Base-by-base conservation (phyloP, 2,113 vertebrate species). In the Girardinichthys multiradiatus region DNA sequence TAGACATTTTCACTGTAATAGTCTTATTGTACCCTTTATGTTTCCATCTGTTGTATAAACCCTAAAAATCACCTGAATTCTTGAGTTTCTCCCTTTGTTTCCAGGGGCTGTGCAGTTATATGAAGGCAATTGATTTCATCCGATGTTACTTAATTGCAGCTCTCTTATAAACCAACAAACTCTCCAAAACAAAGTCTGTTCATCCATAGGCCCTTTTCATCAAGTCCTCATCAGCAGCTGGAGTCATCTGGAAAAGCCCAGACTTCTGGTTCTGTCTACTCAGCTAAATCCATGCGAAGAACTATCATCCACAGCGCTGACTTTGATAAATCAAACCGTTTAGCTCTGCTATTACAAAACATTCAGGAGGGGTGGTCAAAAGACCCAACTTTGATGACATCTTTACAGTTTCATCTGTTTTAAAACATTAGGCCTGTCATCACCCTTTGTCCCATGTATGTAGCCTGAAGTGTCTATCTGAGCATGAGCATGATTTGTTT, bases 311-410 rank as follows among this genome's bases (percentile, higher is more conserved):
- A 68, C 58, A n/a, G 80, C 15, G 33, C 80, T 81, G 57, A 73
- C 83, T 64, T 51, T 86, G 81, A 86, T 48, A 66, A 80, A 91
- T 76, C 31, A 54, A 61, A 61, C 70, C 61, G 42, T 88, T 88
- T 86, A 70, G 64, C 54, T 45, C 42, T 19, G 17, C 42, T 35
- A 13, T 78, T 74, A 60, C 57, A 17, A 4, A 26, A 24, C 21
- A 64, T 82, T 77, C 59, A 11, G 57, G 51, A 57, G 80, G 61
- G 72, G 81, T 86, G 77, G 64, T 45, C 19, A 42, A 31, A 66
- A 76, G 26, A 48, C 31, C 26, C 31, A 33, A 21, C 30, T 64
- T 39, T 64, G 72, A 80, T n/a, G 5, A 54, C 58, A 68, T 70
- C 45, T 35, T 70, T 66, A n/a, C 48, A 33, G 61, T 51, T 48